Evolutionary conservation across 2,888 invertebrate genomes (phyloP).

Genomic region (Apodemia hepburni): DNA sequence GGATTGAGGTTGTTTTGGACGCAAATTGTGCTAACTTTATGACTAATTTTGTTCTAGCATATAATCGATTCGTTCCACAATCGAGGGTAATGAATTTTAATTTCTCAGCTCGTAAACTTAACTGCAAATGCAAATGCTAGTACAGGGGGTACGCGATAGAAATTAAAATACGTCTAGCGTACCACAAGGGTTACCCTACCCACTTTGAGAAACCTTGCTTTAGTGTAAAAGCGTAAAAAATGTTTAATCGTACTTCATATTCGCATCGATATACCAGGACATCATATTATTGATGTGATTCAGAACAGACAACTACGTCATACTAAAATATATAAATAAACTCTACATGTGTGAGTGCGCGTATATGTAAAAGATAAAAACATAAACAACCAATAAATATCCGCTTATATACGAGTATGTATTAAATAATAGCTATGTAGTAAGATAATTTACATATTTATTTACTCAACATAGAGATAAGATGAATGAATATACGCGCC

Average conservation of each 20-base stretch:
- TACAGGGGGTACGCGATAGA: no score
- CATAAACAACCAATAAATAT: constrained; percentile 14
- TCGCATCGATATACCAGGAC: constrained; percentile 57
- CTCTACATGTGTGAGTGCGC: constrained; percentile 3
- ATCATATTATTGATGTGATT: constrained; percentile 51
- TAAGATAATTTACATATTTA: constrained; percentile 34
- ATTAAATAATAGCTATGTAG: constrained; percentile 6
- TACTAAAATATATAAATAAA: constrained; percentile 17
- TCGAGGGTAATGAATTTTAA: no score
- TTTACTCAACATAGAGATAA: constrained; percentile 35
- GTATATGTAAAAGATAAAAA: constrained; percentile 4
- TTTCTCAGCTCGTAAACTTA: no score
- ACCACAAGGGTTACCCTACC: no score
- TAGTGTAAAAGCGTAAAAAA: constrained; percentile 23
- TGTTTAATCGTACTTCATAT: constrained; percentile 45
- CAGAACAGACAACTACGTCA: constrained; percentile 23
- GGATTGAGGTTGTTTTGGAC: no score
- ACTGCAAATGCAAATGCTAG: no score
- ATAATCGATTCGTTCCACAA: no score
- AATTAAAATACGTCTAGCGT: no score
- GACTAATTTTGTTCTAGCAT: no score
- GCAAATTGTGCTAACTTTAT: no score
- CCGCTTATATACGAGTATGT: constrained; percentile 21
- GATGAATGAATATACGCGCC: constrained; percentile 38
- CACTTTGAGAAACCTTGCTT: no score